A percentile compares a stretch with the other conserved stretches of the same genome.
These are phyloP conservation scores for Abrostola triplasia DNA, from an alignment of 2,888 invertebrate species.

Conservation along the genomic window DNA sequence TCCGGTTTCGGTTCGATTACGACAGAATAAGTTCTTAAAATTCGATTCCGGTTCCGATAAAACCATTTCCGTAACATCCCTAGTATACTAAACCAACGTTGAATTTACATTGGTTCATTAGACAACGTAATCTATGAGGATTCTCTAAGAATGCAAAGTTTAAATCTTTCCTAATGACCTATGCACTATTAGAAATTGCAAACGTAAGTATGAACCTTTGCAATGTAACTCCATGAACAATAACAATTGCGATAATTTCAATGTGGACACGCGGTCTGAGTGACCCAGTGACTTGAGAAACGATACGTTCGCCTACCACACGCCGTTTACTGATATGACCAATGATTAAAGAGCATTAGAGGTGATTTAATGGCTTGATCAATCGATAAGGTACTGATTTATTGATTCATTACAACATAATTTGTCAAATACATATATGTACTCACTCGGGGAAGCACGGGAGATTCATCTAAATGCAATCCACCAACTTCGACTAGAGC, in stretches of 20 bases:
- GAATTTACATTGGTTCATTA: no score
- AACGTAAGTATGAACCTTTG: conserved; percentile 12
- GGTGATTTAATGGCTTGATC: conserved; percentile 24
- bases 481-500: conserved; percentile 88
- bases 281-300: conserved; percentile 64
- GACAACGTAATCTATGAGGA: neutral
- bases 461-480: conserved; percentile 83
- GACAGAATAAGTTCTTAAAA: no score
- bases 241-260: conserved; percentile 40
- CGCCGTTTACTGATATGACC: conserved; percentile 30
- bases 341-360: conserved; percentile 32
- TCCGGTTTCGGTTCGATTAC: no score
- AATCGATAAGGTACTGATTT: conserved; percentile 14
- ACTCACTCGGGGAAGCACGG: conserved; percentile 80
- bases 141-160: neutral
- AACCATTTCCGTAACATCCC: no score
- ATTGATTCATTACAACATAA: conserved; percentile 11
- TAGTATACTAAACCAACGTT: no score
- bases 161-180: conserved; percentile 9
- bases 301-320: conserved; percentile 46
- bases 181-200: conserved; percentile 13
- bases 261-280: conserved; percentile 44
- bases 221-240: conserved; percentile 16
- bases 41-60: no score
- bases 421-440: conserved; percentile 7